phyloP scores from a whole-genome alignment of 2,113 vertebrate species.

The Strix aluco region DNA sequence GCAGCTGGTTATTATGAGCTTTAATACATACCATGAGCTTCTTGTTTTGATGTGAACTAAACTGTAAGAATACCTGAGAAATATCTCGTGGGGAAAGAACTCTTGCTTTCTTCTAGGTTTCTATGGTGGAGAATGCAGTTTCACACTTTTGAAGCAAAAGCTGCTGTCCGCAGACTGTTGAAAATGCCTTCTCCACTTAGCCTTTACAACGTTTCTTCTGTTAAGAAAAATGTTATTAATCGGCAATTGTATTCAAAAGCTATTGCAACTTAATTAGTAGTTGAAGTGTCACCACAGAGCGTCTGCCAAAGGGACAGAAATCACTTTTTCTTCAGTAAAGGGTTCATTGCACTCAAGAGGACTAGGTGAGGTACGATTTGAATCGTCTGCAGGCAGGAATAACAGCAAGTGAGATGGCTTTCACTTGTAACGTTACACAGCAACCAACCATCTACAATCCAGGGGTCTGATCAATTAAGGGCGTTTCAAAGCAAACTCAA shows the following conservation, averaged over 20 bases:
- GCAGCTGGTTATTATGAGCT: not conserved
- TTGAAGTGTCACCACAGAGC: accelerated
- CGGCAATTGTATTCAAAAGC: not conserved
- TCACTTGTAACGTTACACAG: accelerated
- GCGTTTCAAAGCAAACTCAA: too few relatives aligned
- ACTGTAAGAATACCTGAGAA: not conserved
- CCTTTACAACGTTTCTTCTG: not conserved
- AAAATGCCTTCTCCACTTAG: accelerated
- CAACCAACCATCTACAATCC: accelerated
- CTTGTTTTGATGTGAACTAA: not conserved
- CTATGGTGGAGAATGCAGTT: accelerated
- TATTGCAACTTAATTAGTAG: accelerated
- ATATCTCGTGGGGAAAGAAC: not conserved
- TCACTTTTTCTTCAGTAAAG: accelerated
- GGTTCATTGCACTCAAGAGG: accelerated
- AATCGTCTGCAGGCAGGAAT: accelerated
- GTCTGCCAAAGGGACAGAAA: accelerated
- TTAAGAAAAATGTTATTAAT: too few relatives aligned
- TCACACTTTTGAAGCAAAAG: not conserved
- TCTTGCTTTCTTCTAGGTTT: too few relatives aligned
- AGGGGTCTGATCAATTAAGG: accelerated
- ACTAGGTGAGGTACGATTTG: accelerated
- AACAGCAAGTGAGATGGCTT: accelerated
- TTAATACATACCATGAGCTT: not conserved
- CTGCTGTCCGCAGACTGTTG: not conserved